Evolutionary conservation across 2,797 vertebrate species (phyloP).

Genomic region (Sternotherus odoratus): DNA sequence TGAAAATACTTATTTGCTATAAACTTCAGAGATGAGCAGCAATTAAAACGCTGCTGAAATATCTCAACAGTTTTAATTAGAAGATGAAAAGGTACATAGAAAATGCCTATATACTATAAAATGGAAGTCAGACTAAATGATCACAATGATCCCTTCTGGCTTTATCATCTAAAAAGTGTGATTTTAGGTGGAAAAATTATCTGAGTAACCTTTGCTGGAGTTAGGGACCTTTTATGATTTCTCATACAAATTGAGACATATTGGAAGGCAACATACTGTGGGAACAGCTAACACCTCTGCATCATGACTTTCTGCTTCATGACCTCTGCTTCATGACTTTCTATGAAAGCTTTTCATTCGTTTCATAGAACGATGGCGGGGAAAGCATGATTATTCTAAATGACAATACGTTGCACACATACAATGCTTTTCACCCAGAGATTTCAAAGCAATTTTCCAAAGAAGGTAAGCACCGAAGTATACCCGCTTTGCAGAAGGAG

Average conservation of each 20-base stretch:
- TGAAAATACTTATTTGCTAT: not conserved
- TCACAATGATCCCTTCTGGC: not conserved
- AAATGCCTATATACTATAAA: not conserved
- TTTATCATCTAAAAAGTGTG: not conserved
- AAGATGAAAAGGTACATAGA: fast-evolving
- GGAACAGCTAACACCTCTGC: not conserved
- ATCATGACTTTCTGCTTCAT: not conserved
- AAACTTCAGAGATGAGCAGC: not conserved
- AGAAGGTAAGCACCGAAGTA: not conserved
- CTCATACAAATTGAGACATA: not conserved
- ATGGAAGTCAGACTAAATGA: not conserved
- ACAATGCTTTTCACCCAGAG: not conserved
- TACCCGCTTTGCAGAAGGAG: not conserved
- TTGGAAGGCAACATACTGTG: not conserved
- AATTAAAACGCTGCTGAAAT: not conserved
- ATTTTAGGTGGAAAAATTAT: not conserved
- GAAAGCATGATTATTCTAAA: not conserved
- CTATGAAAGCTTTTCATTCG: not conserved
- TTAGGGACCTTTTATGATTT: not conserved
- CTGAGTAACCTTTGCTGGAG: not conserved
- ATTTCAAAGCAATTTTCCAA: not conserved
- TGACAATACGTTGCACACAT: not conserved
- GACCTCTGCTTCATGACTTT: not conserved
- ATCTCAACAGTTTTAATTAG: not conserved
- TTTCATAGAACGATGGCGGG: not conserved